Evolutionary conservation across 1,140 invertebrate genomes (phyloP), one percentile per base, ranked within the genome.

Genomic region (Telenomus remus): DNA sequence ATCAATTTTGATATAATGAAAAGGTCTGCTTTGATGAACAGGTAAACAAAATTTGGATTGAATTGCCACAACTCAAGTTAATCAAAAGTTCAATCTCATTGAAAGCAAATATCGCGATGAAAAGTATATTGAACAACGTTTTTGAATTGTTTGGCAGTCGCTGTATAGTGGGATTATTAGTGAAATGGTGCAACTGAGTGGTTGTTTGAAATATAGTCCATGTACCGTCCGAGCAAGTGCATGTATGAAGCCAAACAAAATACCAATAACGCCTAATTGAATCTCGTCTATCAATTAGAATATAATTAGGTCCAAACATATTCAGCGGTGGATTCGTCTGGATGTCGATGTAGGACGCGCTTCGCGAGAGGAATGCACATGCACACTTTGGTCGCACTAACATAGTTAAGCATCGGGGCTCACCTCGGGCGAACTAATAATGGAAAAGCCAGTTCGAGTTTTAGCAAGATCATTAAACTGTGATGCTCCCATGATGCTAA

Each of bases 381-480:
- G 57, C 48, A 64, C 64, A 57, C 51, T 72, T 71, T 49, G 49
- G 55, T 44, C 56, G 43, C 74, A 80, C n/a, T n/a, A n/a, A n/a
- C 74, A 68, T 71, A 74, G 76, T 77, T 77, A 65, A 68, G 50
- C 68, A 73, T 27, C 19, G 19, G n/a, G 79, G 61, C 60, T 82
- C 61, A 78, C 61, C 74, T 68, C 46, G 69, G 54, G 74, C 72
- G 59, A 85, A 85, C 81, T 83, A 85, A 85, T 87, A 85, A 85
- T 84, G 83, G 80, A 84, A 85, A 82, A 85, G 83, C 82, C 76
- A 76, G 76, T 76, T 78, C 78, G 81, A 86, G 82, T 85, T 27
- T 27, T 85, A 84, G 83, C 77, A 80, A 85, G 84, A 87, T 84
- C 82, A 85, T 86, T 84, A 86, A 86, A 81, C 79, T 82, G 51